Conservation (phyloP, 2,113 vertebrate species). For the Hypocryptadius cinnamomeus region DNA sequence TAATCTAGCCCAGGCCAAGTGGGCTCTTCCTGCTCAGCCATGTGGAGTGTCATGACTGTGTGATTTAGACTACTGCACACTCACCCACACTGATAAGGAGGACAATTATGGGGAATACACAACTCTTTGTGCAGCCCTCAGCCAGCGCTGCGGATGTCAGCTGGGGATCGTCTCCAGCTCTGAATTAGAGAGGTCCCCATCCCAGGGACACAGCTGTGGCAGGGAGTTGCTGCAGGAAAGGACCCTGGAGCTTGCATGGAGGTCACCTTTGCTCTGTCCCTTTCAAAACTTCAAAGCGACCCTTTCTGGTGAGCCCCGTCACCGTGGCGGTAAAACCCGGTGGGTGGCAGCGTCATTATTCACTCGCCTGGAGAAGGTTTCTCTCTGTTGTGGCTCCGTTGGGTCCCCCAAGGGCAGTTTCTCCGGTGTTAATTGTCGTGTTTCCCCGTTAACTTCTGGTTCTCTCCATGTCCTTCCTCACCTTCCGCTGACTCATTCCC, state of each 20-base stretch:
- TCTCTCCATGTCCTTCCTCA: slow-evolving; percentile 41
- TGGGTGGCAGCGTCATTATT: not conserved
- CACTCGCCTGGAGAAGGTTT: not conserved
- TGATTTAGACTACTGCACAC: slow-evolving; percentile 60
- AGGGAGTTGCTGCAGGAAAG: not conserved
- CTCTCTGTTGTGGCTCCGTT: not conserved
- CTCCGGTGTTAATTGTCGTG: not conserved
- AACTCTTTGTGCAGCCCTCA: not conserved
- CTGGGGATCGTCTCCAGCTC: slow-evolving; percentile 33
- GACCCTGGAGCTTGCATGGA: not conserved
- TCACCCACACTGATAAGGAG: slow-evolving; percentile 61
- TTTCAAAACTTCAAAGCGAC: not conserved
- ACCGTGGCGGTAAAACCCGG: fast-evolving
- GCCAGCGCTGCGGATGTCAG: not conserved
- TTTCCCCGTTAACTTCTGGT: slow-evolving; percentile 10
- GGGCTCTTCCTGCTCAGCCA: slow-evolving; percentile 60
- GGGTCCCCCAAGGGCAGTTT: not conserved
- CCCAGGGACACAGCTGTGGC: not conserved
- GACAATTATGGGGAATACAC: slow-evolving; percentile 39
- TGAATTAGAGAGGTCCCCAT: not conserved
- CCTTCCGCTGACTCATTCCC: slow-evolving; percentile 49
- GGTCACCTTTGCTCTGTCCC: not conserved
- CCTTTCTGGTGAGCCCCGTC: not conserved
- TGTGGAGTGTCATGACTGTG: slow-evolving; percentile 55
- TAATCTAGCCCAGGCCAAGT: slow-evolving; percentile 62